Evolutionary conservation across 2,797 vertebrate species (phyloP), one percentile per base, ranked within the genome.

Genomic region (Parauchenoglanis punctatus): DNA sequence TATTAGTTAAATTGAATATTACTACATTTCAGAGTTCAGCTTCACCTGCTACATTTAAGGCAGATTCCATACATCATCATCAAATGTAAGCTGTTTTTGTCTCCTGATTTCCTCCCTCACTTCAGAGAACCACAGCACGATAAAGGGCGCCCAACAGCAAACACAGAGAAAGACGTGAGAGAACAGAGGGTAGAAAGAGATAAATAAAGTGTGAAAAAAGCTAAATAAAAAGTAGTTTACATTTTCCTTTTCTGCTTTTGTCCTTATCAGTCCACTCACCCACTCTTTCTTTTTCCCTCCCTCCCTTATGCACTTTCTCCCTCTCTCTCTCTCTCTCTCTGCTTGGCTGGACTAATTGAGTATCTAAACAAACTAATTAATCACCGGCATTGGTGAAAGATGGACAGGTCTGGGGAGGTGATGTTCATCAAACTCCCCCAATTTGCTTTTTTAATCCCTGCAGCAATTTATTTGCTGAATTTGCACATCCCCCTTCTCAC

Each of bases 291-390:
- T 92, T 93, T 92, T 94, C 67, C 88, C 44, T 84, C 46, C 70
- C 84, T 23, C 40, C 56, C 77, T 90, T 87, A 40, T 1, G 93
- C 91, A 93, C 90, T 46, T 17, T 81, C 25, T 65, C 90, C 78
- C 77, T 72, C 77, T 20, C 59, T 77, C 77, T 72, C 77, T 20
- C 59, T 77, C 77, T 90, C 89, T 90, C 90, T 89, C 85, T 93
- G 96, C 97, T 96, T 96, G 96, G 94, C 94, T 96, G 96, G 95
- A 95, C 97, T 97, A 97, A 97, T 97, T 97, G 97, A 97, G 97
- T 96, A 97, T 97, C 97, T 97, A 97, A 99, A 98, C 97, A 98
- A 98, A 98, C 97, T 97, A 97, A 99, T 98, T 98, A 97, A 98
- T 98, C 98, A 97, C 95, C 88, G 94, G 94, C 94, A 95, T 96